Conservation (phyloP, 2,113 vertebrate species). For the Alectura lathami region DNA sequence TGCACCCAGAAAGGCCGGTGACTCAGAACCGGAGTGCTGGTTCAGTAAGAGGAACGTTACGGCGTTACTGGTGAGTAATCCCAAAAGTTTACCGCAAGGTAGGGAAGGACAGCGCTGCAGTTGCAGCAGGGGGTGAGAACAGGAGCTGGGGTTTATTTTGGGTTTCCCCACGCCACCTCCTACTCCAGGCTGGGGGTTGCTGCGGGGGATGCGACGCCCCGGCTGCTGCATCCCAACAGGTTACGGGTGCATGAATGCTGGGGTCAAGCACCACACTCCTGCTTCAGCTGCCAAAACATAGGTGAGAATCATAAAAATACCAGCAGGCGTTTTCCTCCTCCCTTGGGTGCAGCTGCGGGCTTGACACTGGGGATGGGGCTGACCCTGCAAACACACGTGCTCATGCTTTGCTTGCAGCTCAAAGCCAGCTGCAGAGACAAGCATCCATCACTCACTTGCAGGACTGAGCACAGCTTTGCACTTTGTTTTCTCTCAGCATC, state of each 20-base stretch:
- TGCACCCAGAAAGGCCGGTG: background rate
- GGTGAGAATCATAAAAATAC: background rate
- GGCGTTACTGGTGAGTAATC: conserved; percentile 39
- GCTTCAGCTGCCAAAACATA: background rate
- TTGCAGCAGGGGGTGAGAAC: background rate
- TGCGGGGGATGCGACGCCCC: background rate
- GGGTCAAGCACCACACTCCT: background rate
- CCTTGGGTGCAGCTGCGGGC: background rate
- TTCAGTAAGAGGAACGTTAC: background rate
- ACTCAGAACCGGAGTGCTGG: conserved; percentile 40
- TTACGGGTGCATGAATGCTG: background rate
- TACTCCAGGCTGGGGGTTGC: background rate
- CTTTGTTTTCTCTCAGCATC: background rate
- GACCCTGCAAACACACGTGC: background rate
- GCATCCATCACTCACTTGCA: background rate
- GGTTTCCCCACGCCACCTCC: background rate
- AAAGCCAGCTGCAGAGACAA: background rate
- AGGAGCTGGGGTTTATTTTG: background rate
- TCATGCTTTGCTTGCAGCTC: background rate
- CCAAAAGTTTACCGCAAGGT: background rate
- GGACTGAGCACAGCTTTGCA: background rate
- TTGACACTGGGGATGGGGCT: background rate
- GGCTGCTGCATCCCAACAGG: background rate
- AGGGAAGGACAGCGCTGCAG: background rate
- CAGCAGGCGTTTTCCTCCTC: background rate